Evolutionary conservation across 2,797 vertebrate genomes (phyloP), one percentile per base, ranked within the genome.

Genomic region (Toxotes lorentzi): DNA sequence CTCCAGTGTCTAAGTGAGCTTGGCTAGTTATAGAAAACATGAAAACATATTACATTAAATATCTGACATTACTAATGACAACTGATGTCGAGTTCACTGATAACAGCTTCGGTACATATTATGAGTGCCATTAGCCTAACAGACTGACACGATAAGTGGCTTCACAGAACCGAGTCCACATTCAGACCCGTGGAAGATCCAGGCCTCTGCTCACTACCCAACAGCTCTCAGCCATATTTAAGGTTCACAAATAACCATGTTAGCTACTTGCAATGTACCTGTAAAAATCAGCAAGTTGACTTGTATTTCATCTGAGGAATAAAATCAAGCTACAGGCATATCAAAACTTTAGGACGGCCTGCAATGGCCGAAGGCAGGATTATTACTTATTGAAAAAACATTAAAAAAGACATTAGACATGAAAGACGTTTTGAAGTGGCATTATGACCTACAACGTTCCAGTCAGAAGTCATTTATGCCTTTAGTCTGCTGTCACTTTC

Each of bases 361-460:
- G 12, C 11, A 24, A 40, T 50, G 6, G 40, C 13, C 10, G 24
- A 40, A 45, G 5, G n/a, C 43, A 24, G 21, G 41, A 61, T 30
- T 30, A 30, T 30, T 30, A 30, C 12, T 23, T 35, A 73, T 62
- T 32, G 51, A 70, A 63, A 10, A 45, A 2, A 40, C 5, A 51
- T 47, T 14, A 32, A 50, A 77, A 38, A 61, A 47, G 10, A 57
- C 12, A 78, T 38, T 35, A 24, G 16, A 45, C 23, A 53, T 61
- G 30, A 60, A 47, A 72, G 13, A 63, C 41, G 11, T 74, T 71
- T 38, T 50, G 32, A 57, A 68, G 47, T 68, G 11, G 16, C 16
- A 53, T 57, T 70, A 63, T 78, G 54, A 65, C 70, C 51, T n/a
- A 61, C 38, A 43, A 43, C 24, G 50, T 9, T 70, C 0, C 66